These are phyloP conservation scores for Erinaceus europaeus DNA, from an alignment of 2,113 vertebrate genomes.

Conservation along the genomic window DNA sequence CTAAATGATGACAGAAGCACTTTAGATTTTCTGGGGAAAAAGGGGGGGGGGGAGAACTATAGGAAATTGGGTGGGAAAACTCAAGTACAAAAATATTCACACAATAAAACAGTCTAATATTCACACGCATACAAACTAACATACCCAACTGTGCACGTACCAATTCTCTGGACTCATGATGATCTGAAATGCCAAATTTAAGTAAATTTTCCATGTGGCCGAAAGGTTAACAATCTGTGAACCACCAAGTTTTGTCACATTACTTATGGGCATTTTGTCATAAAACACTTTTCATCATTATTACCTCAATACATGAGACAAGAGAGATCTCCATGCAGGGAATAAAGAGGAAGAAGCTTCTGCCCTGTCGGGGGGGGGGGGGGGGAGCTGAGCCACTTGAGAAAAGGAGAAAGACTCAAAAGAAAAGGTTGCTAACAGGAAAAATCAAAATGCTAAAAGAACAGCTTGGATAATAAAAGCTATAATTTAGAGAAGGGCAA, in stretches of 20 bases:
- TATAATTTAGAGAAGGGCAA: background rate
- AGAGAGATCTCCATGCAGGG: background rate
- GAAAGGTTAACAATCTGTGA: background rate
- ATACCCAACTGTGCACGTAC: fast-evolving
- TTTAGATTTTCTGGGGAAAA: background rate
- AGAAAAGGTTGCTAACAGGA: background rate
- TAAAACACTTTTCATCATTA: background rate
- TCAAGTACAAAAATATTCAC: background rate
- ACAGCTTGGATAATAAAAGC: background rate
- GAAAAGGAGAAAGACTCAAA: background rate
- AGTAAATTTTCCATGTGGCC: background rate
- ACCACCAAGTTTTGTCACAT: background rate
- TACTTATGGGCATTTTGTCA: background rate
- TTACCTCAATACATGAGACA: background rate
- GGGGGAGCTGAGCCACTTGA: background rate
- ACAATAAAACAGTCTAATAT: too few relatives aligned
- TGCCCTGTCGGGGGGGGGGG: background rate
- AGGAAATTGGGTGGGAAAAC: background rate
- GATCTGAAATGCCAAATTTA: fast-evolving
- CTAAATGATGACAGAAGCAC: background rate
- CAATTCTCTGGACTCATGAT: fast-evolving
- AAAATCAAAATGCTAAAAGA: background rate
- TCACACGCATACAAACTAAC: fast-evolving
- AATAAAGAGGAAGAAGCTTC: background rate
- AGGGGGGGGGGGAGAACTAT: background rate